Base-by-base conservation (phyloP, 2,888 invertebrate genomes). In the Trissolcus japonicus region DNA sequence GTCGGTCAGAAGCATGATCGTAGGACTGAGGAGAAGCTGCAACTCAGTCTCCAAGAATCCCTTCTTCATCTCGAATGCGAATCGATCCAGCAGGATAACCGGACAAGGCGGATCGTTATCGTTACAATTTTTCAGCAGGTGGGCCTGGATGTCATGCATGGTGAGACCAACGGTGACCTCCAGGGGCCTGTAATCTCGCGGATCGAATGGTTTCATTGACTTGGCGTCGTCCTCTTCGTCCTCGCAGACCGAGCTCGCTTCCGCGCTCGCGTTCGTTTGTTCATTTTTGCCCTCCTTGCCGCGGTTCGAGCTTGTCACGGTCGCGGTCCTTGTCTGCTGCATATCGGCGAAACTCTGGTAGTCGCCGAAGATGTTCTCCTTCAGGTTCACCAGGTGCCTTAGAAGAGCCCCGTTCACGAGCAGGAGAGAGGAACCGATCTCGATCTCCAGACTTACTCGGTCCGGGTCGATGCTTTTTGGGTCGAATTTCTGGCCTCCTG, bases 31-130 rank as follows among this genome's bases (percentile, higher is more conserved):
- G 4, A 96, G 88, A 0, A 99, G 91, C 87, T 99, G 99, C 6
- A 99, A 91, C 83, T 95, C 94, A 0, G 98, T 98, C 89, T 98
- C 98, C 76, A 93, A 93, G 88, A 95, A 98, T 17, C 94, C 92
- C 88, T 99, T 99, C 87, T 96, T 96, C 96, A 99, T 95, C 91
- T 99, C 99, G 89, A 99, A 98, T 1, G 97, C 97, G 80, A 99
- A 93, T 79, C 98, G 92, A 89, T 98, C 98, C 53, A 97, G 93
- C 17, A 96, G 89, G 75, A 97, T 93, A 6, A 96, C 94, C 0
- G 97, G 98, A 88, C 98, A 98, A 0, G 97, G 95, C 0, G 97
- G 95, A 89, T 97, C 97, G 82, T 93, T 94, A 77, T 95, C 95
- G 81, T 94, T 95, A 87, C 98, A 98, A 89, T 96, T 97, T 92